A percentile compares a stretch with the other conserved stretches of the same genome.
Conservation (phyloP, 1,140 invertebrate species). For the Melitaea cinxia region DNA sequence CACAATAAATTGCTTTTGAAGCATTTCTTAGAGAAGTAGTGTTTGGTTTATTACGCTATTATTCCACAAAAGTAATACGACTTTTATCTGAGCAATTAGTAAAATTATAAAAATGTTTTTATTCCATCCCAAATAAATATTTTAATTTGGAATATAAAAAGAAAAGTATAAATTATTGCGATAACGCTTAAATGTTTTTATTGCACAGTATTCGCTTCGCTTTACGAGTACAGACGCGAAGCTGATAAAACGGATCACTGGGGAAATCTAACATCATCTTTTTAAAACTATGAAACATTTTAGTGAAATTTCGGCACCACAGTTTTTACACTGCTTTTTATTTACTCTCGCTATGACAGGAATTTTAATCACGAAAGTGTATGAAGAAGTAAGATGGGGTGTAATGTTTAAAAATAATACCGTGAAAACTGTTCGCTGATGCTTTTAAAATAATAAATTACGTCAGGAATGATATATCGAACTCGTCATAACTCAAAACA, state of each 20-base stretch:
- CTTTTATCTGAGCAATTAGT: too few relatives aligned
- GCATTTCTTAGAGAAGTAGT: conserved; percentile 22
- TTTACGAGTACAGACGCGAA: conserved; percentile 8
- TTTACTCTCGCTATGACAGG: conserved; percentile 27
- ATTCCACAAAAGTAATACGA: too few relatives aligned
- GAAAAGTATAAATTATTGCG: background rate
- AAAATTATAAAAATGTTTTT: too few relatives aligned
- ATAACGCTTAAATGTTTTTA: background rate
- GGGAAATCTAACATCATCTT: conserved; percentile 36
- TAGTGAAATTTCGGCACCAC: conserved; percentile 30
- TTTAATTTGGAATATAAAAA: too few relatives aligned
- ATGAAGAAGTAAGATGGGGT: conserved; percentile 23
- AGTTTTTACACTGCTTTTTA: conserved; percentile 35
- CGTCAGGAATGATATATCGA: background rate
- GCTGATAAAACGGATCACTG: conserved; percentile 22
- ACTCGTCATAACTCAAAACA: background rate
- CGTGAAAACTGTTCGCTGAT: conserved; percentile 15
- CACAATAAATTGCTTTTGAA: conserved; percentile 58
- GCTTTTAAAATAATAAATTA: conserved; percentile 30
- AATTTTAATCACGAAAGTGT: conserved; percentile 38
- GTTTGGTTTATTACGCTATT: background rate
- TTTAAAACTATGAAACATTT: conserved; percentile 35
- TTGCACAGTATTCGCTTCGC: background rate
- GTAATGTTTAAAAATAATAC: conserved; percentile 14
- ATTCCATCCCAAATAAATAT: too few relatives aligned